These are phyloP conservation scores for Rhyacophila evoluta DNA, from an alignment of 2,888 invertebrate genomes.

Conservation along the genomic window DNA sequence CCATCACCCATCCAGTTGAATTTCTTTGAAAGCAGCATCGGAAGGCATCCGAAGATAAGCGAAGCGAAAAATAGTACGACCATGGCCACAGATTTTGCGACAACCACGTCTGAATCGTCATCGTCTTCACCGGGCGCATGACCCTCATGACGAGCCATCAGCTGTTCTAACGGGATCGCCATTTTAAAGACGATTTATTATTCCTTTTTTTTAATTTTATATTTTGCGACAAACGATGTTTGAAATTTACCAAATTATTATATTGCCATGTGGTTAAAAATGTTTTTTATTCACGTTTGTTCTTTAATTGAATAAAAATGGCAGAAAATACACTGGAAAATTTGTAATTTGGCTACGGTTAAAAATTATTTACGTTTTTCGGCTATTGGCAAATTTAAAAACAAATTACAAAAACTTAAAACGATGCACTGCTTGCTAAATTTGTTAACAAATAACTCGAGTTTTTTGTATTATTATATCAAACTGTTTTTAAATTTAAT, in stretches of 20 bases:
- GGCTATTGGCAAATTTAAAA: background rate
- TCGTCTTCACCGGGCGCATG: background rate
- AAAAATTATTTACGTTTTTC: background rate
- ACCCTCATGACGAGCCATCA: constrained; percentile 23
- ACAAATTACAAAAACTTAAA: background rate
- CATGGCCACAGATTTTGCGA: constrained; percentile 86
- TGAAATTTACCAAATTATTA: background rate
- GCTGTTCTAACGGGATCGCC: constrained; percentile 34
- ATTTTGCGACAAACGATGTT: no score
- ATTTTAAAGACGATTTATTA: constrained; percentile 17
- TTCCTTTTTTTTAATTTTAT: background rate
- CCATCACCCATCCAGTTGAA: constrained; percentile 72
- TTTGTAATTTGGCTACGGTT: background rate
- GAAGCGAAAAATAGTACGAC: constrained; percentile 81
- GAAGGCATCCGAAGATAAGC: constrained; percentile 79
- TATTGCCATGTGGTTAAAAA: background rate
- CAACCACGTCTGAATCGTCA: constrained; percentile 65
- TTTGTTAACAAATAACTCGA: background rate
- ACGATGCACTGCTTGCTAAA: background rate
- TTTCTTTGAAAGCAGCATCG: constrained; percentile 76
- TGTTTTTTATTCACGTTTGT: background rate
- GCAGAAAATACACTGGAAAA: background rate
- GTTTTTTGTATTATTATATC: background rate
- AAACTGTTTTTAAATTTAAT: background rate
- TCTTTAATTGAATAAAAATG: background rate